A percentile compares a stretch with the other conserved stretches of the same genome.
Evolutionary conservation across 2,888 invertebrate species (phyloP).

Genomic region (Calameuta filiformis): DNA sequence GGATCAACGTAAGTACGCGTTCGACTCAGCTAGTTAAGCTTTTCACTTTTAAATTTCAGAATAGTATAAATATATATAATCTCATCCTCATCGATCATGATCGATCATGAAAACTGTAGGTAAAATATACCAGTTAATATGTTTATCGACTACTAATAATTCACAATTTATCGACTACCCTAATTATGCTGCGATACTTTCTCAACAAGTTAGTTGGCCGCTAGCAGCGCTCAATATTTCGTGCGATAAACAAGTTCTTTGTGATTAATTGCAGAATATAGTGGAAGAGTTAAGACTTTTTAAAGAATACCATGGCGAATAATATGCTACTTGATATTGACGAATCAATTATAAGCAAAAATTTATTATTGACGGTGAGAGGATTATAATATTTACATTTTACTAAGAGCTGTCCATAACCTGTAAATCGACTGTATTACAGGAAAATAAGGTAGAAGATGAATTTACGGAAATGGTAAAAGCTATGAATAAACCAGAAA

Average conservation of each 20-base stretch:
- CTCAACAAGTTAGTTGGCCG: neutral
- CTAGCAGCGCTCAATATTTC: neutral
- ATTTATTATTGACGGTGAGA: constrained; percentile 64
- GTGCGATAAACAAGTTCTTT: neutral
- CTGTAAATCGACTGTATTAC: constrained; percentile 21
- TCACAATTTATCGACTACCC: neutral
- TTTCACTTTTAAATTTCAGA: too few species aligned
- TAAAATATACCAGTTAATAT: neutral
- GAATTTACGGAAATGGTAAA: constrained; percentile 72
- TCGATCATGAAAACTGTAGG: neutral
- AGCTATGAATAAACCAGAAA: constrained; percentile 63
- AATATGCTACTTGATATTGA: constrained; percentile 73
- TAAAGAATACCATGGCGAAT: constrained; percentile 48
- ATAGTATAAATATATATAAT: too few species aligned
- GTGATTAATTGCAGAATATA: constrained; percentile 5
- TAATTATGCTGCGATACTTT: neutral
- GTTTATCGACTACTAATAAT: too few species aligned
- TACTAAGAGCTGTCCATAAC: constrained; percentile 1
- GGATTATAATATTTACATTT: constrained; percentile 10
- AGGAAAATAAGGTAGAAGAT: constrained; percentile 72
- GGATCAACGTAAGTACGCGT: too few species aligned
- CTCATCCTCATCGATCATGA: too few species aligned
- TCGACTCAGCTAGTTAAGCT: too few species aligned
- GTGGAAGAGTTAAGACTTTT: neutral
- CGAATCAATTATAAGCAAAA: constrained; percentile 72